Percentiles rank a stretch among this genome's conserved stretches.
These are phyloP conservation scores for Melanotaenia trifasciata DNA, from an alignment of 2,797 vertebrate genomes.

Conservation along the genomic window DNA sequence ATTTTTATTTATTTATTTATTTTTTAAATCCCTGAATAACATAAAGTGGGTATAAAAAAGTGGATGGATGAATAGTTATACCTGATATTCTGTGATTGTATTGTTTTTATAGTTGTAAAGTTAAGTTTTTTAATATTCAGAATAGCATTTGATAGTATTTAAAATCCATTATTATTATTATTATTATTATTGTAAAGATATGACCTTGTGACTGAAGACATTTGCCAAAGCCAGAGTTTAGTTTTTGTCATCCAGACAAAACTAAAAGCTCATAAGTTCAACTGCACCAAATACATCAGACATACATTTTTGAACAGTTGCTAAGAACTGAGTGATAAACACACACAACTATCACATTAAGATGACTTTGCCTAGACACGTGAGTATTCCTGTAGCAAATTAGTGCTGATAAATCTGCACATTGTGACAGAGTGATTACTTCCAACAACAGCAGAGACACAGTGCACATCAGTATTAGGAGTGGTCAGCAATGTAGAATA, in stretches of 20 bases:
- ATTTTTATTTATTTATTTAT: too few relatives aligned
- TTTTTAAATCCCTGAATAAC: not conserved
- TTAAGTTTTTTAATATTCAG: too few relatives aligned
- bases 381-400: not conserved
- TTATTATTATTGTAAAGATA: too few relatives aligned
- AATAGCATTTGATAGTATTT: too few relatives aligned
- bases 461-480: not conserved
- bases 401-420: not conserved
- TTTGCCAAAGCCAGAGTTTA: too few relatives aligned
- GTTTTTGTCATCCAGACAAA: too few relatives aligned
- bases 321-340: not conserved
- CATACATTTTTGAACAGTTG: not conserved
- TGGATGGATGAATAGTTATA: not conserved
- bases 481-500: not conserved
- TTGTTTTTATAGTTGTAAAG: too few relatives aligned
- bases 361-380: not conserved
- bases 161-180: too few relatives aligned
- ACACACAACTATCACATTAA: not conserved
- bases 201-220: too few relatives aligned
- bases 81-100: not conserved
- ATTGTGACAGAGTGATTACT: conserved; percentile 11
- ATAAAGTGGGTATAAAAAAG: not conserved
- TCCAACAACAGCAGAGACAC: not conserved
- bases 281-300: not conserved
- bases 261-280: not conserved